Percentiles rank a stretch among this genome's conserved stretches.
These are phyloP conservation scores for Nysson spinosus DNA, from an alignment of 2,888 invertebrate genomes.

Conservation along the genomic window DNA sequence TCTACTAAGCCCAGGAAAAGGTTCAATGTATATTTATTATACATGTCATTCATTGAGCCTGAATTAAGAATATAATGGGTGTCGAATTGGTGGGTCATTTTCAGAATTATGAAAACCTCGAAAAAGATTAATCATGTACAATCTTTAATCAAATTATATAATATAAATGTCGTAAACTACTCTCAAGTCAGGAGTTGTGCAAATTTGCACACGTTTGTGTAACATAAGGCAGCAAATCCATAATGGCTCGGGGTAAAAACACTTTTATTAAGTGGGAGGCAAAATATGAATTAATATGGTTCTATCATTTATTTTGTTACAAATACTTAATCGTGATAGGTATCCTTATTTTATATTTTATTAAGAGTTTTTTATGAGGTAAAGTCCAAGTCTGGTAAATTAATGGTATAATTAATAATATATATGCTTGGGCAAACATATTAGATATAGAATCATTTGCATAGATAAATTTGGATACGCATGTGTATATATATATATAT, in stretches of 20 bases:
- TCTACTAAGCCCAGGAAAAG: slow-evolving; percentile 17
- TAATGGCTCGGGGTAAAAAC: not conserved
- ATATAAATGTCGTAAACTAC: not conserved
- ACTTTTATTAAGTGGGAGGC: not conserved
- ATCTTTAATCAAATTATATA: not conserved
- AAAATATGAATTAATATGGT: too few relatives aligned
- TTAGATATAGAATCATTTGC: not conserved
- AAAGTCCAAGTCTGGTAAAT: too few relatives aligned
- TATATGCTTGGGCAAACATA: too few relatives aligned
- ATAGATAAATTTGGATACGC: slow-evolving; percentile 4
- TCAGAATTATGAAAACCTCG: too few relatives aligned
- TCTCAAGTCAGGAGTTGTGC: not conserved
- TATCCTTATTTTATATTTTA: not conserved
- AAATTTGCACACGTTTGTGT: too few relatives aligned
- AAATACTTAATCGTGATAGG: not conserved
- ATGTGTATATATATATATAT: not conserved
- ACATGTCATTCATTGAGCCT: not conserved
- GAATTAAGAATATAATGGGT: too few relatives aligned
- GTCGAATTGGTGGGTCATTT: too few relatives aligned
- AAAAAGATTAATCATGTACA: slow-evolving; percentile 12
- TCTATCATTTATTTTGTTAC: too few relatives aligned
- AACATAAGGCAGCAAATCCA: not conserved
- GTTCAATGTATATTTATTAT: slow-evolving; percentile 4
- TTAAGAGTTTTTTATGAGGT: too few relatives aligned
- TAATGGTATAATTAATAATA: too few relatives aligned